A percentile compares a stretch with the other conserved stretches of the same genome.
phyloP scores from a whole-genome alignment of 2,113 vertebrate genomes.

The Rhodinocichla rosea region DNA sequence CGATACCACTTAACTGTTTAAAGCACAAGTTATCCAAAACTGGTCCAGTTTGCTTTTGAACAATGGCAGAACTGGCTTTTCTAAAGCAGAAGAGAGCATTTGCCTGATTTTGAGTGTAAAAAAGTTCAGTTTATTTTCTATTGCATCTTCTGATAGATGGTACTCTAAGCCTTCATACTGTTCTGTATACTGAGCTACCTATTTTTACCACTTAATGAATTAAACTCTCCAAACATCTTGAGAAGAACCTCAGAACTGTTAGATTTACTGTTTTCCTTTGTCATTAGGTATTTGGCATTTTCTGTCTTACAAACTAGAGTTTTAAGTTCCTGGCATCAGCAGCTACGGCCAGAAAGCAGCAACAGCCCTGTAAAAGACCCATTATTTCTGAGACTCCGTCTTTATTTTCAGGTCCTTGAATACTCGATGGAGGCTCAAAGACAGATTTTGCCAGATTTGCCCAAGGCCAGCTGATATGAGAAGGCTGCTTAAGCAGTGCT shows the following conservation, averaged over 20 bases:
- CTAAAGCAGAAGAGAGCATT: neutral
- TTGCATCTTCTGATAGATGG: neutral
- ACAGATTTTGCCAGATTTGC: neutral
- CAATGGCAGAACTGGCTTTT: neutral
- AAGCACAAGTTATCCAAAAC: neutral
- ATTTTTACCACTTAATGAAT: neutral
- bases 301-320: neutral
- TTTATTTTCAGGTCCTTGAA: neutral
- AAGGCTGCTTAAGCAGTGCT: neutral
- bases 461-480: neutral
- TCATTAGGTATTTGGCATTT: conserved; percentile 11
- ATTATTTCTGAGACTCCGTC: neutral
- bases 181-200: neutral
- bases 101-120: neutral
- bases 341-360: neutral
- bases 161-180: neutral
- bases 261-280: neutral
- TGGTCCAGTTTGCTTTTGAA: neutral
- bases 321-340: neutral
- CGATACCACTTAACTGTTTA: neutral
- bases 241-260: neutral
- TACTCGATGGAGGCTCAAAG: neutral
- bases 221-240: neutral
- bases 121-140: neutral
- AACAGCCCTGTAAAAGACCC: neutral